These are phyloP conservation scores for Salarias fasciatus DNA, from an alignment of 2,797 vertebrate genomes.

Conservation along the genomic window DNA sequence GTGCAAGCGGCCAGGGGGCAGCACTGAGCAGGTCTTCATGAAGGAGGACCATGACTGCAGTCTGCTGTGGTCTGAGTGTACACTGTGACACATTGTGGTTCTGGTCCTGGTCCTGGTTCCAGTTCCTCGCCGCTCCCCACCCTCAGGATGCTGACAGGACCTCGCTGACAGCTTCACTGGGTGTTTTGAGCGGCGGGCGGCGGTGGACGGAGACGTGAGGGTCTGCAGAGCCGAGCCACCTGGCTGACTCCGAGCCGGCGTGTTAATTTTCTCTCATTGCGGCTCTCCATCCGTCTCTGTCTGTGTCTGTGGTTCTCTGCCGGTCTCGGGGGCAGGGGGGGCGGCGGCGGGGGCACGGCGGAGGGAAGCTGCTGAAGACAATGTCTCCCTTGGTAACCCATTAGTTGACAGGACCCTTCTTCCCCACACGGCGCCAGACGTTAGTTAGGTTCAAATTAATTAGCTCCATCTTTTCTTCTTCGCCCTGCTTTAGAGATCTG, in stretches of 20 bases:
- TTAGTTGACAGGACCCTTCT: conserved; percentile 40
- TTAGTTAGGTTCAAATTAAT: conserved; percentile 70
- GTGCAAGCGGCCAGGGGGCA: too few relatives aligned
- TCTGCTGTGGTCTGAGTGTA: too few relatives aligned
- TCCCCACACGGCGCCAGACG: conserved; percentile 22
- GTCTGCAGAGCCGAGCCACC: conserved; percentile 3
- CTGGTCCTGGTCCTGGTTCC: too few relatives aligned
- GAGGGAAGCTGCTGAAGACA: conserved; percentile 32
- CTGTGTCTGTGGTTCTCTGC: conserved; percentile 55
- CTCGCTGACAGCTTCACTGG: too few relatives aligned
- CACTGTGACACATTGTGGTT: too few relatives aligned
- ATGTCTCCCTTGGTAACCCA: conserved; percentile 64
- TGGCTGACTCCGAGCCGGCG: not conserved
- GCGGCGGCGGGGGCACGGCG: conserved; percentile 18
- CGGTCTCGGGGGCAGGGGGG: conserved; percentile 46
- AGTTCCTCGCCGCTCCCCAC: too few relatives aligned
- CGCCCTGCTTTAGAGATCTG: not conserved
- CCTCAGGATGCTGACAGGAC: too few relatives aligned
- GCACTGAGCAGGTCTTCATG: too few relatives aligned
- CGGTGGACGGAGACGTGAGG: too few relatives aligned
- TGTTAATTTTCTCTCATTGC: conserved; percentile 14
- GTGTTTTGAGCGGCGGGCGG: too few relatives aligned
- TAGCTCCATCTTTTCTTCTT: conserved; percentile 25
- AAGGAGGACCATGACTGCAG: too few relatives aligned
- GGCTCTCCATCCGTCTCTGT: conserved; percentile 66